These are phyloP conservation scores for Apis laboriosa DNA, from an alignment of 1,140 invertebrate species.

Conservation along the genomic window DNA sequence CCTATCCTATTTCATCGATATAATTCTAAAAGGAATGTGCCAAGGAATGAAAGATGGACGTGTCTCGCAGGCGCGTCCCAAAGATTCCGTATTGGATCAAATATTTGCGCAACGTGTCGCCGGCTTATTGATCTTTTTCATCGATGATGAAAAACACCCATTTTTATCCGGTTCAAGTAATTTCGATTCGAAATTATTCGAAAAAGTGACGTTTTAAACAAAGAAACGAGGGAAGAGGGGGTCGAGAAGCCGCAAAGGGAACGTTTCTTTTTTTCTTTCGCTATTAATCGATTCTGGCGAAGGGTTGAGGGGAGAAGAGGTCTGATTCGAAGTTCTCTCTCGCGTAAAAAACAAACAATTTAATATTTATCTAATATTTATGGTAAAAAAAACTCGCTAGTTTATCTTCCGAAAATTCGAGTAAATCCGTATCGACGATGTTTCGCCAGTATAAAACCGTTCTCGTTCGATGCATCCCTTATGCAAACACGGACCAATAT, in stretches of 20 bases:
- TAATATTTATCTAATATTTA: not conserved
- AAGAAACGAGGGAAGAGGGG: no score
- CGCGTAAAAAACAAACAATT: not conserved
- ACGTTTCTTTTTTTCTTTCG: no score
- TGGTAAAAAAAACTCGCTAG: not conserved
- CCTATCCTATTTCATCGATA: not conserved
- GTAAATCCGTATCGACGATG: not conserved
- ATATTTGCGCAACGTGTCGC: constrained; percentile 71
- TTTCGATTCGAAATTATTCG: no score
- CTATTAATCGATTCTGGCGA: not conserved
- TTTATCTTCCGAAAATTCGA: not conserved
- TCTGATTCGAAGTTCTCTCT: no score
- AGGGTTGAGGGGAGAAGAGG: not conserved
- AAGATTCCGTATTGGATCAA: constrained; percentile 45
- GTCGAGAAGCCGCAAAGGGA: no score
- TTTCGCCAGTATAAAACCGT: not conserved
- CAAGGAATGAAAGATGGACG: no score
- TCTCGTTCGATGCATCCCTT: no score
- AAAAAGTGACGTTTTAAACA: no score
- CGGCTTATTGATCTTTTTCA: constrained; percentile 55
- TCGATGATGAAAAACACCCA: not conserved
- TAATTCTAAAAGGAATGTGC: not conserved
- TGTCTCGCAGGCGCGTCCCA: not conserved
- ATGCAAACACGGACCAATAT: no score
- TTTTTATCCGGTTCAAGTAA: not conserved